Conservation (phyloP, 64 coral and sea anemone genomes). For the Pachyseris speciosa region DNA sequence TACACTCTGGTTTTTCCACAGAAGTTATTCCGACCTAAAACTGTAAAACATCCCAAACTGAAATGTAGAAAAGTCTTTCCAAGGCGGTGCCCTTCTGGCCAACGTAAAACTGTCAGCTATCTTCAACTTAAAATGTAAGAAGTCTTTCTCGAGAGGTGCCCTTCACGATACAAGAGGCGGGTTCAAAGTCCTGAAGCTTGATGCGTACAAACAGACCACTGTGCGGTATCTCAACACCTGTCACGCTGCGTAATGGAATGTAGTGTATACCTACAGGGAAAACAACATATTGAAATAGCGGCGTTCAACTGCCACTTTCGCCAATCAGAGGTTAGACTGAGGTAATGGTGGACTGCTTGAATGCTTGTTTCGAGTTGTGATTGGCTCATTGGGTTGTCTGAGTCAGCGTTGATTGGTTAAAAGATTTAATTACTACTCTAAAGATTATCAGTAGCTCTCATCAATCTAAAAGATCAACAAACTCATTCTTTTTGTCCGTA, state of each 20-base stretch:
- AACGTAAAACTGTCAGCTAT: neutral
- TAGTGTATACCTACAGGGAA: slow-evolving; percentile 73
- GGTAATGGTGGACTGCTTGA: too few relatives aligned
- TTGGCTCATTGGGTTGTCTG: neutral
- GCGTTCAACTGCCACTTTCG: too few relatives aligned
- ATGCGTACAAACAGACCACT: slow-evolving; percentile 93
- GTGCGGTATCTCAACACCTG: slow-evolving; percentile 74
- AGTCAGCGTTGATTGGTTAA: neutral
- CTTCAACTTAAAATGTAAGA: slow-evolving; percentile 67
- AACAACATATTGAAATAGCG: too few relatives aligned
- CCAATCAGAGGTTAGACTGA: too few relatives aligned
- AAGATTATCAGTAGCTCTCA: too few relatives aligned
- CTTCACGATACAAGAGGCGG: slow-evolving; percentile 68
- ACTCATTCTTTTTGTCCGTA: too few relatives aligned
- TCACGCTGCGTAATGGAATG: slow-evolving; percentile 78
- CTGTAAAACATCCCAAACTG: too few relatives aligned
- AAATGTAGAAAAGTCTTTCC: neutral
- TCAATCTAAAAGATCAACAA: too few relatives aligned
- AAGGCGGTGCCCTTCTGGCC: neutral
- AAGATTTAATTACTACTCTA: too few relatives aligned
- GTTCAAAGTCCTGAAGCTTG: slow-evolving; percentile 81
- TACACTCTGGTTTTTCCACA: too few relatives aligned
- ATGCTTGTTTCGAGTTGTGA: neutral
- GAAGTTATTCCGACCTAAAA: too few relatives aligned
- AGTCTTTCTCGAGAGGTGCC: slow-evolving; percentile 88